Conservation (phyloP, 2,888 invertebrate species). For the Eristalis pertinax region DNA sequence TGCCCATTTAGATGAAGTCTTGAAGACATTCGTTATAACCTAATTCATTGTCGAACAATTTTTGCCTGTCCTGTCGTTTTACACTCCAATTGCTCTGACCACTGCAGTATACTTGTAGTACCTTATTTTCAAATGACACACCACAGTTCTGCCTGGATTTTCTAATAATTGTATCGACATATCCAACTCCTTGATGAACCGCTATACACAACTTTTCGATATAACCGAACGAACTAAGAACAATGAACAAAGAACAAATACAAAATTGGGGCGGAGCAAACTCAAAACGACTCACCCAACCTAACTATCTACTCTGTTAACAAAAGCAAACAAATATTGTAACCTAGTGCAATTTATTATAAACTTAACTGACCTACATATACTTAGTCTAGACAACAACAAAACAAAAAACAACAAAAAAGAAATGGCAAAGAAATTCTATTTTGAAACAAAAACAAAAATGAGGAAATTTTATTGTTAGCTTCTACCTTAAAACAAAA, state of each 20-base stretch:
- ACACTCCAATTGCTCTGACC: no score
- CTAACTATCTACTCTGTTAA: constrained; percentile 38
- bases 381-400: neutral
- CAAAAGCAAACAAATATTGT: constrained; percentile 46
- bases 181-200: no score
- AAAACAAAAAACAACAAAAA: constrained; percentile 10
- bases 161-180: no score
- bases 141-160: no score
- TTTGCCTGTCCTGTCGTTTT: no score
- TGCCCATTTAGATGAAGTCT: no score
- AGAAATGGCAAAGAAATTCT: constrained; percentile 6
- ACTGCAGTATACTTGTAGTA: no score
- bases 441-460: constrained; percentile 31
- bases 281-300: neutral
- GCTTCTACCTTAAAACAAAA: constrained; percentile 39
- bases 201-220: neutral
- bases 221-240: neutral
- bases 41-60: no score
- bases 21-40: no score
- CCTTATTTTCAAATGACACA: no score
- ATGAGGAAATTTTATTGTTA: constrained; percentile 28
- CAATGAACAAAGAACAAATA: neutral
- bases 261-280: neutral
- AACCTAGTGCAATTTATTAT: constrained; percentile 54
- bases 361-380: constrained; percentile 49